These are phyloP conservation scores for Parnassius apollo DNA, from an alignment of 2,888 invertebrate genomes.

Conservation along the genomic window DNA sequence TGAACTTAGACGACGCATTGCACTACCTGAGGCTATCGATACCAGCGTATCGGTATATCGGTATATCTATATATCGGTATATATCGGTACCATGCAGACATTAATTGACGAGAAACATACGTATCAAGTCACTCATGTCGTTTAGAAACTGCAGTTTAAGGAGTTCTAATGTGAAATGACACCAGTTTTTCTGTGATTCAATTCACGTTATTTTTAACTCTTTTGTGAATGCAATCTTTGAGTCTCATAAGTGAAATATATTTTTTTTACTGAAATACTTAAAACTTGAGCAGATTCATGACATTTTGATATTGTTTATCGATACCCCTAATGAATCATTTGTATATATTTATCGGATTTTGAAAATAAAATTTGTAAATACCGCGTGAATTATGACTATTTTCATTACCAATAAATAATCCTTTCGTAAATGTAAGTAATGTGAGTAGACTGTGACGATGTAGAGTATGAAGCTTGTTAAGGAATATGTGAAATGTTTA, in stretches of 20 bases:
- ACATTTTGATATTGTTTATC: conserved; percentile 6
- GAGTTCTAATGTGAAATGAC: neutral
- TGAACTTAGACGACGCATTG: conserved; percentile 87
- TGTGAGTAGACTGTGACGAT: conserved; percentile 80
- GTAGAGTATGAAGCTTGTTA: conserved; percentile 59
- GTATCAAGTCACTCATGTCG: conserved; percentile 65
- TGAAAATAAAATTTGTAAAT: conserved; percentile 17
- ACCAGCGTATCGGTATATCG: no score
- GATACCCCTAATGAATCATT: conserved; percentile 1
- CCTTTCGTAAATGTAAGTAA: conserved; percentile 54
- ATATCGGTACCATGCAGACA: conserved; percentile 85
- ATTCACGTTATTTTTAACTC: neutral
- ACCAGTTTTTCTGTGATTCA: neutral
- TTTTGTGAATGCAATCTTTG: conserved; percentile 1
- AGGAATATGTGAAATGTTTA: conserved; percentile 52
- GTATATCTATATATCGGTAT: no score
- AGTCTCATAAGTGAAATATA: conserved; percentile 9
- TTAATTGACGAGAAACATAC: conserved; percentile 79
- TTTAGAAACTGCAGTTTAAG: conserved; percentile 21
- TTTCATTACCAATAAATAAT: conserved; percentile 28
- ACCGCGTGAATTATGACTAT: conserved; percentile 23
- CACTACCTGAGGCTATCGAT: conserved; percentile 91
- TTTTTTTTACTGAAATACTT: conserved; percentile 4
- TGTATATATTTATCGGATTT: conserved; percentile 22
- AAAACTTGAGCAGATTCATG: conserved; percentile 23